These are phyloP conservation scores for Hypotaenidia okinawae DNA, from an alignment of 2,797 vertebrate species.

Conservation along the genomic window DNA sequence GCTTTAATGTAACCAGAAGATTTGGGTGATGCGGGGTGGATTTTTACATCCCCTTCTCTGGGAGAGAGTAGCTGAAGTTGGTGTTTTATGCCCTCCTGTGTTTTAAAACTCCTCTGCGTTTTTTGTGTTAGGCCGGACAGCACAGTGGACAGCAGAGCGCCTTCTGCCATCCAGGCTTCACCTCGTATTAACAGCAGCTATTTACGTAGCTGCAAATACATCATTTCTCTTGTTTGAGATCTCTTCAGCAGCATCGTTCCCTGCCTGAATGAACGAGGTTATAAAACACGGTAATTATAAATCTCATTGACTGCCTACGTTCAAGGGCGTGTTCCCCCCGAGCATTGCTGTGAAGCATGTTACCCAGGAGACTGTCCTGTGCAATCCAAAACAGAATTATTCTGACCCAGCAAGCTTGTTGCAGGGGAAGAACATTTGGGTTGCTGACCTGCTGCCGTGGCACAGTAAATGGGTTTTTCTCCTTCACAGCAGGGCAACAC, in stretches of 20 bases:
- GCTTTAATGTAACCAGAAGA: constrained; percentile 3
- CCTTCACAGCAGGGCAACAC: constrained; percentile 26
- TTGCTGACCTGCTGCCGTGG: constrained; percentile 29
- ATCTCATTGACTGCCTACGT: constrained; percentile 56
- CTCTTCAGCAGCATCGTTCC: constrained; percentile 1
- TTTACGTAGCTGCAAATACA: neutral
- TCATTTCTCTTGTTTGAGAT: neutral
- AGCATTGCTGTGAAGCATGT: constrained; percentile 24
- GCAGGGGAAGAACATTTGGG: constrained; percentile 35
- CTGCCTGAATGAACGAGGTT: constrained; percentile 42
- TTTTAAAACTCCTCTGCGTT: neutral
- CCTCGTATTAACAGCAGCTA: neutral
- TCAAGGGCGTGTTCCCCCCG: constrained; percentile 35
- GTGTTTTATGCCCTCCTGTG: neutral
- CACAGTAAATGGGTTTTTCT: constrained; percentile 34
- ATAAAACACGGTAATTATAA: constrained; percentile 59
- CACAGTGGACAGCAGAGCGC: neutral
- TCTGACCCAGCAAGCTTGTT: constrained; percentile 46
- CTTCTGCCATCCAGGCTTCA: constrained; percentile 14
- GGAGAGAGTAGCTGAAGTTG: neutral
- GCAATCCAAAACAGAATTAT: constrained; percentile 45
- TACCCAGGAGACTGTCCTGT: constrained; percentile 47
- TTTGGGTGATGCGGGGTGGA: neutral
- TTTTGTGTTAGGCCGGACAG: neutral
- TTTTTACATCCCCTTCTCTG: neutral